A percentile compares a stretch with the other conserved stretches of the same genome.
Evolutionary conservation across 2,113 vertebrate genomes (phyloP).

Genomic region (Mungos mungo): DNA sequence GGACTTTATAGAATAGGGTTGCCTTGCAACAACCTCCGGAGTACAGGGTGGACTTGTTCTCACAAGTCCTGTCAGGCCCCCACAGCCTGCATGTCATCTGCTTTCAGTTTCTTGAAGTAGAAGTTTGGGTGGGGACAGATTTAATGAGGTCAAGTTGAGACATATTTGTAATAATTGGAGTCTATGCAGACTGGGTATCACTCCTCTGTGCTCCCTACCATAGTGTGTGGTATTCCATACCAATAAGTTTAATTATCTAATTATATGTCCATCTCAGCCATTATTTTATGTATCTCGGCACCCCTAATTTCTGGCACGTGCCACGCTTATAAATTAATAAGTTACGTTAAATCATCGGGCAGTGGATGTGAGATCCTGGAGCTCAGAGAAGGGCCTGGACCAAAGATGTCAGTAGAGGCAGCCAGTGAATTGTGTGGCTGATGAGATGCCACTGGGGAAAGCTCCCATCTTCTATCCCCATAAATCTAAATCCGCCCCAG

Average conservation of each 20-base stretch:
- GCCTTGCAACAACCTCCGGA: background rate
- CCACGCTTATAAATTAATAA: background rate
- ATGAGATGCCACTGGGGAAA: background rate
- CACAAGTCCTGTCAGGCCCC: background rate
- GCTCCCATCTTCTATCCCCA: background rate
- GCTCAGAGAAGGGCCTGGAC: background rate
- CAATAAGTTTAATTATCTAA: background rate
- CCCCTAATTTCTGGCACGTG: background rate
- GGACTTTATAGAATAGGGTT: background rate
- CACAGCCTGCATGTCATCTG: background rate
- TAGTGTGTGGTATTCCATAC: background rate
- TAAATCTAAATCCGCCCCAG: background rate
- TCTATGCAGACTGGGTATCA: background rate
- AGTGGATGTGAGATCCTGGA: background rate
- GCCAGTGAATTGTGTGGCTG: background rate
- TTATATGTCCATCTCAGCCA: background rate
- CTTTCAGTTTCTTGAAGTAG: conserved; percentile 14
- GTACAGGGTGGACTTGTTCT: background rate
- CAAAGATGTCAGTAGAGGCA: background rate
- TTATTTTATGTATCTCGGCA: background rate
- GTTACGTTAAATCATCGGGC: background rate
- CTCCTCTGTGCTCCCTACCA: background rate
- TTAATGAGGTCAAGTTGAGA: background rate
- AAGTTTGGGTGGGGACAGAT: background rate
- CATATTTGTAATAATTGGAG: background rate